Evolutionary conservation across 1,140 invertebrate genomes (phyloP).

Genomic region (Euborellia annulipes): DNA sequence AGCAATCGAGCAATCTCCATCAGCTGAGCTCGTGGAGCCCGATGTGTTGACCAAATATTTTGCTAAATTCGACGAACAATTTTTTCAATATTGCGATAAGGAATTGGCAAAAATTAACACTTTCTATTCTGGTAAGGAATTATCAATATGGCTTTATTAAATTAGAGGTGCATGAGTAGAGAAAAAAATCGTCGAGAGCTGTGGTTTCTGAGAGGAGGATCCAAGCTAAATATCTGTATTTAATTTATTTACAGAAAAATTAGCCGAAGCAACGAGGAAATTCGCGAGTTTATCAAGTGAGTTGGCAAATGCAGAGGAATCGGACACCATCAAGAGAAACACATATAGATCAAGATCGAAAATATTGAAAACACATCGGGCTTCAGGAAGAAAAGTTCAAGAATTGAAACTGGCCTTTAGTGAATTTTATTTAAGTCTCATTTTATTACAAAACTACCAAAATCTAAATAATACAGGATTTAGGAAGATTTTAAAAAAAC

Average conservation of each 20-base stretch:
- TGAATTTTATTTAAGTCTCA: conserved; percentile 96
- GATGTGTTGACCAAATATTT: conserved; percentile 77
- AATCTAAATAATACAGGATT: conserved; percentile 99
- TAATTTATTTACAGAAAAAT: conserved; percentile 57
- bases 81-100: conserved; percentile 89
- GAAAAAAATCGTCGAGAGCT: conserved; percentile 2
- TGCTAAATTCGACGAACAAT: conserved; percentile 91
- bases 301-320: conserved; percentile 56
- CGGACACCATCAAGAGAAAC: conserved; percentile 29
- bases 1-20: conserved; percentile 76
- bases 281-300: conserved; percentile 83
- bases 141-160: background rate
- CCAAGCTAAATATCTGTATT: conserved; percentile 12
- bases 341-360: conserved; percentile 21
- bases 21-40: conserved; percentile 70
- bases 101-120: conserved; percentile 93
- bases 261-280: conserved; percentile 91
- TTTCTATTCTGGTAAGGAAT: conserved; percentile 72
- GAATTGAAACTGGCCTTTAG: conserved; percentile 97
- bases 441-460: conserved; percentile 79
- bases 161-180: conserved; percentile 1
- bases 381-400: conserved; percentile 65
- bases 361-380: conserved; percentile 26
- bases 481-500: conserved; percentile 99
- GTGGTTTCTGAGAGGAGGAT: background rate